Evolutionary conservation across 2,113 vertebrate genomes (phyloP), one percentile per base, ranked within the genome.

Genomic region (Corythornis cristatus): DNA sequence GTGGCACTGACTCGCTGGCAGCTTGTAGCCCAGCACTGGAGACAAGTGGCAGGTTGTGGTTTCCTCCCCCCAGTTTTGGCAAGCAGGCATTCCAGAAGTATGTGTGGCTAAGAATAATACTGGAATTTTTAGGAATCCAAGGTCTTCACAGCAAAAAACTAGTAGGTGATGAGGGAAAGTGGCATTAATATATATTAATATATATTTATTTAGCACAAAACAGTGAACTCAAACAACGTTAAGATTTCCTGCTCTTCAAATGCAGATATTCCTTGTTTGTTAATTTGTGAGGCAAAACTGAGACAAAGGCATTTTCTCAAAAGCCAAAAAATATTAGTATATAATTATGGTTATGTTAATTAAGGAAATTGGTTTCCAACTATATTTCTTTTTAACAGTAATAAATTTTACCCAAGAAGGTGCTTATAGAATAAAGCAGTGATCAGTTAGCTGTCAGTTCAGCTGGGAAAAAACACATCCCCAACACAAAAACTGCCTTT

Each of bases 161-260:
- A 0, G 0, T 15, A 40, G 8, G 5, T 33, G 31, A 43, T 15
- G 12, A 17, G 5, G 4, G 12, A 61, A 48, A 18, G 20, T 45
- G 19, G 43, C 33, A 71, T 48, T 74, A 67, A 74, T 67, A 60
- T 13, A 56, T 8, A 28, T 37, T 37, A 37, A 37, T 1, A 42
- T 33, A 33, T 33, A 33, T 33, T 33, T 33, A 33, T 33, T 6
- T 33, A 33, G 2, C 8, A 43, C 0, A 0, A 51, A 84, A 48
- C 4, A 70, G 21, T 37, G 81, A 78, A 89, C 73, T 1, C 28
- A 29, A 11, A 28, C 22, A 73, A 29, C 2, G 12, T 37, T 45
- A 70, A 74, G 13, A 60, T 12, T 15, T 29, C 46, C 46, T 46
- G 56, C 16, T 37, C 28, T 67, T 67, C 46, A 65, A 82, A 80